Percentiles rank a stretch among this genome's conserved stretches.
phyloP scores from a whole-genome alignment of 2,113 vertebrate species.

The Cyphomyrus discorhynchus region DNA sequence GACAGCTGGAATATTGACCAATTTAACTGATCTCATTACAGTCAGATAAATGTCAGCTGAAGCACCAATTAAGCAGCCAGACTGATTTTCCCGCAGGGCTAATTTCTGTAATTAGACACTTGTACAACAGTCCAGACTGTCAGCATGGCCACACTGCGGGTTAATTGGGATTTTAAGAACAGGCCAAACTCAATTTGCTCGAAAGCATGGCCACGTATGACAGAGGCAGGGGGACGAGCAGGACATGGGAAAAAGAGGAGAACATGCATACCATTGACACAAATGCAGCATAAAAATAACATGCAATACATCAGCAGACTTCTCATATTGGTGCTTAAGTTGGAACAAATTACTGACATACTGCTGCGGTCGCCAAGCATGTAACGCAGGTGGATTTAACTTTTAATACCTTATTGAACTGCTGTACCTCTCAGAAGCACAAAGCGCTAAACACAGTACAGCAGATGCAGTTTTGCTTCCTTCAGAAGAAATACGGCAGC shows the following conservation, averaged over 20 bases:
- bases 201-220: background rate
- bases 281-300: background rate
- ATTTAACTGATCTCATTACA: conserved; percentile 2
- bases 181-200: background rate
- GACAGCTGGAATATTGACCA: background rate
- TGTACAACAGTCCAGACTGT: background rate
- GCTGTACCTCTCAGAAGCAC: background rate
- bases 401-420: background rate
- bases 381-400: background rate
- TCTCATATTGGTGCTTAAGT: background rate
- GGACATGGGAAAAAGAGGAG: background rate
- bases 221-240: background rate
- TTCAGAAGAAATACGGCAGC: background rate
- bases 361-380: background rate
- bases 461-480: background rate
- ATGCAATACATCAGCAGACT: background rate
- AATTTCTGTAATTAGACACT: conserved; percentile 3
- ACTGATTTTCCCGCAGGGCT: background rate
- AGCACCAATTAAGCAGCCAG: background rate
- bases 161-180: background rate
- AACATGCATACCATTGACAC: background rate
- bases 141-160: background rate
- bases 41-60: background rate
- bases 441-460: background rate
- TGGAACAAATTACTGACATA: background rate